Evolutionary conservation across 1,140 invertebrate genomes (phyloP), one percentile per base, ranked within the genome.

Genomic region (Drosophila kurseongensis): DNA sequence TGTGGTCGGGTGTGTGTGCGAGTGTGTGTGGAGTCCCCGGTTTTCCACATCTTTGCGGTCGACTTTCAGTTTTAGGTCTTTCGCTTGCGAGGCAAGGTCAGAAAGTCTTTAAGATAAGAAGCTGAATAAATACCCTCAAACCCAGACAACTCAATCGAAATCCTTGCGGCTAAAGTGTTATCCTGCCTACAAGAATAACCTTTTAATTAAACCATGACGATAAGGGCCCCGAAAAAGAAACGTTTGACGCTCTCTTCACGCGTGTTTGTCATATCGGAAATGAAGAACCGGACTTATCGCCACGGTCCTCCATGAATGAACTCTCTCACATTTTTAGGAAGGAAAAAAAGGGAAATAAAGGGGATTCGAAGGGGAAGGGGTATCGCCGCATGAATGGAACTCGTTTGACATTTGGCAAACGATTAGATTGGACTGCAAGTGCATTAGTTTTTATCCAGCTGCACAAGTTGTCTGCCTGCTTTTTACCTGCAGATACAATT

Each of bases 141-240:
- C 18, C 35, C 56, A 60, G 65, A 80, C 78, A 78, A 67, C 73
- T 85, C 78, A 85, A 86, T 85, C 77, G 79, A 66, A 66, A 76
- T 59, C 50, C 50, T 51, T 54, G 44, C 10, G 41, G 42, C 9
- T 27, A 35, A 9, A 32, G 29, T 41, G 63, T 54, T 68, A 75
- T 75, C 77, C 65, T 56, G 58, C 60, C 42, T 83, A 91, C 89
- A 91, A 75, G 89, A 91, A 91, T 91, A 91, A 89, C 89, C 89
- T 91, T 91, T 91, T 91, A 91, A 91, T 91, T 91, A 91, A 91
- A 72, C 84, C 89, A 71, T 89, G 75, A 65, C 61, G 73, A 78
- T 88, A 75, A 75, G 23, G 1, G 29, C 40, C 5, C 27, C 35
- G 32, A 47, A 35, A 54, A 54, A 59, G 16, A 58, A 76, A 50